Conservation (phyloP, 2,113 vertebrate genomes). For the Globicephala melas region DNA sequence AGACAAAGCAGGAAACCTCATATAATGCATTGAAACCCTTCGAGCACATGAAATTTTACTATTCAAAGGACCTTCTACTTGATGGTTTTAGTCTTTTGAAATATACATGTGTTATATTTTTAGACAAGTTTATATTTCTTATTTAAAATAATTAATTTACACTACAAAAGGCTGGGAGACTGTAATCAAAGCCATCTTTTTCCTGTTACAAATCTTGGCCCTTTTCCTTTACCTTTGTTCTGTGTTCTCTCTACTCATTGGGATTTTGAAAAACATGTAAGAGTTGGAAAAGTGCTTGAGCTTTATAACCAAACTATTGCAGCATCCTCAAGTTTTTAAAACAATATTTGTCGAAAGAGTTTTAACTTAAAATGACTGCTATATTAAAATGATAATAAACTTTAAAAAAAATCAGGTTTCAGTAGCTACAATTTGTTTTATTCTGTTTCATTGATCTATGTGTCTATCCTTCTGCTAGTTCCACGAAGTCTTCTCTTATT, state of each 20-base stretch:
- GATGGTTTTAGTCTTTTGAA: background rate
- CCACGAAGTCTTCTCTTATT: background rate
- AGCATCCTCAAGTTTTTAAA: background rate
- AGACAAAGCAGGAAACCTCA: constrained; percentile 7
- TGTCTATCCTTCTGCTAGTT: too few relatives aligned
- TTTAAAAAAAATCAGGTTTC: background rate
- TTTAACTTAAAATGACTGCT: background rate
- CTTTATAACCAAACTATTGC: background rate
- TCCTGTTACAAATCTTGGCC: background rate
- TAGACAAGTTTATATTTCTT: background rate
- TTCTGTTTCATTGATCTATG: too few relatives aligned
- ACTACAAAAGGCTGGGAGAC: background rate
- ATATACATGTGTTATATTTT: background rate
- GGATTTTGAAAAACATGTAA: background rate
- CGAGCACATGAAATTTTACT: constrained; percentile 39
- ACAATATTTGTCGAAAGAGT: background rate
- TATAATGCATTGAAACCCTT: constrained; percentile 2
- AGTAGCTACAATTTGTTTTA: background rate
- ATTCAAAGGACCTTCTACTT: background rate
- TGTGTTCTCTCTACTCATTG: background rate
- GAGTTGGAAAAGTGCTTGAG: background rate
- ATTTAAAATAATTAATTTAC: background rate
- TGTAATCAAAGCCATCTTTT: background rate
- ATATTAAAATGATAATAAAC: background rate
- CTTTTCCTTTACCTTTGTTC: background rate